These are phyloP conservation scores for Macrochelys suwanniensis DNA, from an alignment of 2,797 vertebrate genomes.

Conservation along the genomic window DNA sequence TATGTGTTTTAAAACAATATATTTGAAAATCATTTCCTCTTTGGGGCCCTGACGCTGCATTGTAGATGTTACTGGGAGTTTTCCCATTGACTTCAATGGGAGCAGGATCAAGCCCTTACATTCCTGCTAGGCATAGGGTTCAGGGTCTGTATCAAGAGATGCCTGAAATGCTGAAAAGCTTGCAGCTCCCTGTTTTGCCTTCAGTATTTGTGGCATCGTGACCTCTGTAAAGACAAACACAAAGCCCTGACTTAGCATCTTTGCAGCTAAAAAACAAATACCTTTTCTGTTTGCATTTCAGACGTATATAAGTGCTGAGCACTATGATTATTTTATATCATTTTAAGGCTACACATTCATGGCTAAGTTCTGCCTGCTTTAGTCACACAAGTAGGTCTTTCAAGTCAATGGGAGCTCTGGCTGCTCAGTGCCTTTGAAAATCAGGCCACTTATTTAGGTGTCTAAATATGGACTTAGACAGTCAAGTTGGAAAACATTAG, in stretches of 20 bases:
- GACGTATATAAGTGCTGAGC: neutral
- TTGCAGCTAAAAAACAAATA: conserved; percentile 10
- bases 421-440: neutral
- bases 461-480: neutral
- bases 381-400: conserved; percentile 18
- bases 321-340: neutral
- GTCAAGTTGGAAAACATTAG: neutral
- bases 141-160: neutral
- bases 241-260: neutral
- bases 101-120: neutral
- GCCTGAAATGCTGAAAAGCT: neutral
- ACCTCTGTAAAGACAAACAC: conserved; percentile 11
- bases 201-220: neutral
- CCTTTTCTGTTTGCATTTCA: neutral
- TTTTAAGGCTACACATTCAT: neutral
- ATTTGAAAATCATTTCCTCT: neutral
- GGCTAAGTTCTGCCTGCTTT: neutral
- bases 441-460: neutral
- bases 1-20: neutral
- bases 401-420: neutral
- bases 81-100: neutral
- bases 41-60: neutral
- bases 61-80: neutral
- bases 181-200: neutral
- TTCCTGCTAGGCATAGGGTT: neutral